These are phyloP conservation scores for Periophthalmus modestus DNA, from an alignment of 2,113 vertebrate species.

Conservation along the genomic window DNA sequence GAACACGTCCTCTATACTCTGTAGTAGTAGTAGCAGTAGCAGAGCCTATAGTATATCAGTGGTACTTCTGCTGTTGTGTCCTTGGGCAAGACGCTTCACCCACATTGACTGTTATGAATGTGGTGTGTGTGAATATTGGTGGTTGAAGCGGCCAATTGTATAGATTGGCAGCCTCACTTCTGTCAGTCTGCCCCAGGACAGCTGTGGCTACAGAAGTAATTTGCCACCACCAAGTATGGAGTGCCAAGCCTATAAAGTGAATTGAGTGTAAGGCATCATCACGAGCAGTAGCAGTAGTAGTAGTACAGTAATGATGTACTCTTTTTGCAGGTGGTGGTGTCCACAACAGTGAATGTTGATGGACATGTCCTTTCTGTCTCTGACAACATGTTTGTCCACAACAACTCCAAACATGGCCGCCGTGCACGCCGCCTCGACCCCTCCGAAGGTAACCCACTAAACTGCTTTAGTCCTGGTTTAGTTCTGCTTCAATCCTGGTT, in stretches of 20 bases:
- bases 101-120: too few relatives aligned
- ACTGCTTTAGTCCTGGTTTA: background rate
- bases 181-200: too few relatives aligned
- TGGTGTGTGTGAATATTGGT: too few relatives aligned
- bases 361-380: slow-evolving; percentile 7
- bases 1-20: too few relatives aligned
- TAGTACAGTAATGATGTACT: background rate
- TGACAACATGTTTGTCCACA: slow-evolving; percentile 9
- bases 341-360: background rate
- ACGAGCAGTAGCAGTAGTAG: background rate
- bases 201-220: too few relatives aligned
- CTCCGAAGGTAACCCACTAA: background rate
- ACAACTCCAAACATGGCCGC: slow-evolving; percentile 10
- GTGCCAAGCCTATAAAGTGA: too few relatives aligned
- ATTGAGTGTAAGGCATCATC: too few relatives aligned
- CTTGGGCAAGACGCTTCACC: too few relatives aligned
- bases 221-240: too few relatives aligned
- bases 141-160: too few relatives aligned
- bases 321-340: slow-evolving; percentile 7
- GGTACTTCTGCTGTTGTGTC: too few relatives aligned
- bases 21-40: background rate
- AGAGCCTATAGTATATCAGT: background rate
- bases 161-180: too few relatives aligned
- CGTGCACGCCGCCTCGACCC: slow-evolving; percentile 8
- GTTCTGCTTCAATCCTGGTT: background rate